Conservation (phyloP, 2,113 vertebrate genomes). For the Myotis davidii region DNA sequence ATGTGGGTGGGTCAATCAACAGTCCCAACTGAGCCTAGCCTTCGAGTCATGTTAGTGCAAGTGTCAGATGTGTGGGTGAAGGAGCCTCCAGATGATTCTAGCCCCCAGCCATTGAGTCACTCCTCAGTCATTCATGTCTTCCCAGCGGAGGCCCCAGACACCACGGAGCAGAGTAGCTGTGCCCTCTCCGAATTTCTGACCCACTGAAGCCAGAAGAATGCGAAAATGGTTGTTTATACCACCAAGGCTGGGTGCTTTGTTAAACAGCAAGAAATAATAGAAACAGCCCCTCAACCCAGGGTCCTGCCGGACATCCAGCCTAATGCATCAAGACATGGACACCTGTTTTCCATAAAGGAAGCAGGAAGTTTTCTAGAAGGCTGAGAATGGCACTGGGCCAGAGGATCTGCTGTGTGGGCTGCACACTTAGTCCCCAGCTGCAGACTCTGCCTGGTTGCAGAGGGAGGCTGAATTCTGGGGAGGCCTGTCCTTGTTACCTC, state of each 20-base stretch:
- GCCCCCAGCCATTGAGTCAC: neutral
- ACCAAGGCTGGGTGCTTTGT: slow-evolving; percentile 14
- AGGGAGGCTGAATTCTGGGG: slow-evolving; percentile 67
- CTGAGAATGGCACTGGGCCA: slow-evolving; percentile 55
- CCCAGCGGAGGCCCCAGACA: neutral
- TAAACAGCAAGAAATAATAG: slow-evolving; percentile 46
- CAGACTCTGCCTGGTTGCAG: slow-evolving; percentile 48
- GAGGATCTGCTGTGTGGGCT: slow-evolving; percentile 76
- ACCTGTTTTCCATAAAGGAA: slow-evolving; percentile 76
- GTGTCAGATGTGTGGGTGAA: neutral
- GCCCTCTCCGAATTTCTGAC: neutral
- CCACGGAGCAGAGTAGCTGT: neutral
- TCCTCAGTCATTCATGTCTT: neutral
- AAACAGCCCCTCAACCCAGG: neutral
- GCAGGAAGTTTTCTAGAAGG: slow-evolving; percentile 70
- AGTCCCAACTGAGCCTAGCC: neutral
- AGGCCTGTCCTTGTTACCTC: neutral
- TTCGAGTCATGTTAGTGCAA: neutral
- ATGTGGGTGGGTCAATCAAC: neutral
- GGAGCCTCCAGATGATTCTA: neutral
- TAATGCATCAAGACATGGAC: slow-evolving; percentile 68
- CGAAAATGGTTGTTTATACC: neutral
- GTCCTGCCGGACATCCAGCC: slow-evolving; percentile 48
- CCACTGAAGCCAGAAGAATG: neutral
- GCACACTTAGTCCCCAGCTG: slow-evolving; percentile 65